phyloP scores from a whole-genome alignment of 2,888 invertebrate genomes.

The Scaptomyza cyrtandrae region DNA sequence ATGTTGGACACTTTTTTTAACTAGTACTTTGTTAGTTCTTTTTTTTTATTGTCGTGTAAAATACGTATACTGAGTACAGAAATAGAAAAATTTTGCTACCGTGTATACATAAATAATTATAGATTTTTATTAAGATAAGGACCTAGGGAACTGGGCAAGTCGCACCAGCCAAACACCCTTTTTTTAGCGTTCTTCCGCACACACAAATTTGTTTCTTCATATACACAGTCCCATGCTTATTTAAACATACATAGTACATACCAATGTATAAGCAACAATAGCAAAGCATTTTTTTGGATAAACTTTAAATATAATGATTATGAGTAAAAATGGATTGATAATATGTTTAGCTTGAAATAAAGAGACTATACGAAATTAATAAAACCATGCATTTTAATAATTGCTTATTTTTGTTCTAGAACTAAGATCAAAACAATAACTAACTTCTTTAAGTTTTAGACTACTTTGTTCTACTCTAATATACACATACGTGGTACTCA shows the following conservation, averaged over 20 bases:
- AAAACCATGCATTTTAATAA: too few relatives aligned
- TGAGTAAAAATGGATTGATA: too few relatives aligned
- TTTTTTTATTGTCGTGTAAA: conserved; percentile 26
- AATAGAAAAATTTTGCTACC: conserved; percentile 42
- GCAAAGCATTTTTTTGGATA: too few relatives aligned
- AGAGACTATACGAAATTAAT: too few relatives aligned
- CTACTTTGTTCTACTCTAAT: too few relatives aligned
- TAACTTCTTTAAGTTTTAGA: too few relatives aligned
- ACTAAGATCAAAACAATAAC: too few relatives aligned
- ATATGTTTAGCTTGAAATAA: too few relatives aligned
- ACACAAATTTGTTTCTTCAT: conserved; percentile 14
- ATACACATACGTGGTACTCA: too few relatives aligned
- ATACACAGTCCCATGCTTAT: conserved; percentile 33
- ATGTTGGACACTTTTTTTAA: conserved; percentile 29
- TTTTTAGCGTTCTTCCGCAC: conserved; percentile 43
- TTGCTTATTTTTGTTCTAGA: too few relatives aligned
- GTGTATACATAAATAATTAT: conserved; percentile 27
- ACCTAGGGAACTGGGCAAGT: conserved; percentile 34
- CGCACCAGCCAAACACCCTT: conserved; percentile 31
- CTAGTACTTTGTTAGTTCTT: too few relatives aligned
- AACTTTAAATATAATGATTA: too few relatives aligned
- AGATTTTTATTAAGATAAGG: conserved; percentile 42
- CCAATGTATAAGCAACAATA: background rate
- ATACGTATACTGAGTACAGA: conserved; percentile 24
- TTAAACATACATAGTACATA: conserved; percentile 21